phyloP scores from a whole-genome alignment of 1,140 invertebrate genomes.

The Drosophila elegans region DNA sequence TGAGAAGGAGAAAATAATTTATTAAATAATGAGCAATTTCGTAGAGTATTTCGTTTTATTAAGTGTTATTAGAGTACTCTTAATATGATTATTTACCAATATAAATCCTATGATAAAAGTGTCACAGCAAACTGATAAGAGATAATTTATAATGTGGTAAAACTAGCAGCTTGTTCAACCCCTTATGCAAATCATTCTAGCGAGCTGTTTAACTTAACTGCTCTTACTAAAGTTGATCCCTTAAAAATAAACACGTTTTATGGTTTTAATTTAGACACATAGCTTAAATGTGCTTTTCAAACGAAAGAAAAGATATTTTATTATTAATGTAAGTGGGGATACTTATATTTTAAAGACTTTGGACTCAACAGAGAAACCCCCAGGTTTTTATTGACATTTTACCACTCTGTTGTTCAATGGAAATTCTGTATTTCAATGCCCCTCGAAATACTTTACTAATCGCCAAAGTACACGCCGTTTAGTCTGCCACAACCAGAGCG shows the following conservation, averaged over 20 bases:
- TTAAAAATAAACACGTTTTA: too few relatives aligned
- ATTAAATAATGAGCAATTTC: not conserved
- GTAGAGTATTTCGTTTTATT: not conserved
- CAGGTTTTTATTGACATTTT: not conserved
- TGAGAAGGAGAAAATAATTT: too few relatives aligned
- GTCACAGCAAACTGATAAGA: not conserved
- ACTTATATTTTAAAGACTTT: not conserved
- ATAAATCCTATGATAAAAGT: not conserved
- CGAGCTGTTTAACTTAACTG: too few relatives aligned
- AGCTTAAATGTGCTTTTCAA: too few relatives aligned
- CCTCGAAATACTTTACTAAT: constrained; percentile 9
- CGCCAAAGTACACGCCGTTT: constrained; percentile 52
- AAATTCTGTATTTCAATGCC: not conserved
- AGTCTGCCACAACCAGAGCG: constrained; percentile 59
- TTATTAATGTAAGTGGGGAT: too few relatives aligned
- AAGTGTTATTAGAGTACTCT: not conserved
- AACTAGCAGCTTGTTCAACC: too few relatives aligned
- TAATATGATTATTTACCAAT: not conserved
- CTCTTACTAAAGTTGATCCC: too few relatives aligned
- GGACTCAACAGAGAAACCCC: too few relatives aligned
- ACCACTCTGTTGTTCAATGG: not conserved
- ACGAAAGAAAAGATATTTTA: too few relatives aligned
- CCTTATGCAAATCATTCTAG: too few relatives aligned
- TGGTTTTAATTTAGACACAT: too few relatives aligned
- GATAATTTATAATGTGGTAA: not conserved